Base-by-base conservation (phyloP, 2,888 invertebrate species). In the Tillus elongatus region DNA sequence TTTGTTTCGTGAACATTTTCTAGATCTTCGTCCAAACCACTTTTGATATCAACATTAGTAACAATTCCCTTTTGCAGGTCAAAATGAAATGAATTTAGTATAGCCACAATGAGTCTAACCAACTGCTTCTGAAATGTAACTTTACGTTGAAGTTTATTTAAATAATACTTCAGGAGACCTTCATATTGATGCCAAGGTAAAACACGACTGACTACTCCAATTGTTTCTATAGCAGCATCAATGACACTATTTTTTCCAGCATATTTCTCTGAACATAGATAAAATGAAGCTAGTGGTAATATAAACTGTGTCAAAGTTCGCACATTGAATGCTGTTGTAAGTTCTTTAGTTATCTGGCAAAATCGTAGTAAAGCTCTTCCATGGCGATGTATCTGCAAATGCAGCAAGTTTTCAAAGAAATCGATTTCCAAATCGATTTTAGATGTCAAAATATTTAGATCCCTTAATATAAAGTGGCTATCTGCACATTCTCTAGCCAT, bases 141-240 rank as follows among this genome's bases (percentile, higher is more conserved):
- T 4, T 79, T 75, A 33, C 72, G 70, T 1, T 82, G 73, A 58
- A 97, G 70, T 64, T 82, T 80, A 37, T 73, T 72, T 19, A 97
- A 68, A 61, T 91, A 93, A 51, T 77, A 74, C 50, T 83, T 84
- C 2, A 97, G 66, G 19, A 92, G 71, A 0, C 79, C 73, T 55
- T 88, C 82, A 53, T 96, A 96, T 40, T 86, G 82, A 53, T 83
- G 77, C 96, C 96, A 96, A 0, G 92, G 87, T 19, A 93, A 67
- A 32, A 85, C 65, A 49, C 73, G 73, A 52, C 88, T 86, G 35
- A 87, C 77, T 1, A 77, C 75, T 0, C 84, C 82, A 4, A 93
- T 67, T 0, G 83, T 75, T 58, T 88, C 86, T 42, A 92, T 83
- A 1, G 90, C 83, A 1, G 85, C 82, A 57, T 92, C 91, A 30